Evolutionary conservation across 1,140 invertebrate genomes (phyloP), one percentile per base, ranked within the genome.

Genomic region (Campoletis sonorensis): DNA sequence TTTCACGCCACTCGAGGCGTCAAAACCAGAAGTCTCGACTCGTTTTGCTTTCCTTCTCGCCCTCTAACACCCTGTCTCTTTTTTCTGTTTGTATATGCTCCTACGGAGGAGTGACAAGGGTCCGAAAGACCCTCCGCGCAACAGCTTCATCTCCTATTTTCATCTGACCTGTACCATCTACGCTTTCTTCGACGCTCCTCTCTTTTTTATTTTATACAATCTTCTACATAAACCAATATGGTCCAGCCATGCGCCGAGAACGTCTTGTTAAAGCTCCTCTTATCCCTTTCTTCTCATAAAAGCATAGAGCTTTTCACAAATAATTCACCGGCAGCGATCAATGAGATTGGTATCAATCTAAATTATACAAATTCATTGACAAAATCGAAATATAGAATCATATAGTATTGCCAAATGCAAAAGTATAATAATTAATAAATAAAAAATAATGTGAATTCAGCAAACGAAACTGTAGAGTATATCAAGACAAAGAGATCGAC

Each of bases 11-110:
- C 45, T 68, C 61, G 30, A 75, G 40, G 40, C 75, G 80, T 81
- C 80, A 81, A 16, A 81, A 70, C 37, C 80, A 81, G 72, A 77
- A 81, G 73, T n/a, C 27, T 37, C 13, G 67, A 61, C 49, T 45
- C 70, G 16, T 61, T 68, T 26, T 33, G 68, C 73, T 68, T 30
- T 26, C 15, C 13, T 16, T 70, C 27, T 70, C 30, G 18, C 33
- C 51, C 45, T 79, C 77, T n/a, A n/a, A n/a, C n/a, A n/a, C n/a
- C n/a, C n/a, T n/a, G n/a, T n/a, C n/a, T 18, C 10, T n/a, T 51
- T 37, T 77, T 13, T 64, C 61, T 27, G 10, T 64, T 11, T 33
- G 10, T 70, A 70, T 77, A 45, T 21, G 54, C 51, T 23, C 27
- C n/a, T 26, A 23, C 23, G 23, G 1, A 64, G 40, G 75, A 77